These are phyloP conservation scores for Bombyx mandarina DNA, from an alignment of 1,140 invertebrate genomes.

Conservation along the genomic window DNA sequence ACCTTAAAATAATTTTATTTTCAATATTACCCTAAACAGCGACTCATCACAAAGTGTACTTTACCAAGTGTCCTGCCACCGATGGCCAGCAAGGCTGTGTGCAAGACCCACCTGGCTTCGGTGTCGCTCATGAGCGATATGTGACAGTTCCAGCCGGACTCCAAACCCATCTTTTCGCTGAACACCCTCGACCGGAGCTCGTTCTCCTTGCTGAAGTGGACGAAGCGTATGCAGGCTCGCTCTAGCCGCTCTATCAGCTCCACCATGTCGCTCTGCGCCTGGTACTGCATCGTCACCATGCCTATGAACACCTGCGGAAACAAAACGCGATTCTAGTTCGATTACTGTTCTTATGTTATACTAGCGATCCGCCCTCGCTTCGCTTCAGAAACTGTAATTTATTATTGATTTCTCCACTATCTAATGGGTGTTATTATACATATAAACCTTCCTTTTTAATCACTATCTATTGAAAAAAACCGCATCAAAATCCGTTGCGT, in stretches of 20 bases:
- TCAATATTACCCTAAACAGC: no score
- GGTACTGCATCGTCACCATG: conserved; percentile 99
- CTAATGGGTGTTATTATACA: no score
- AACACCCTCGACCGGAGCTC: conserved; percentile 95
- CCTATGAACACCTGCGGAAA: conserved; percentile 88
- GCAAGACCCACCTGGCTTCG: conserved; percentile 25
- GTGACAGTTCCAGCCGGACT: conserved; percentile 99
- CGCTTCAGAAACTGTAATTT: no score
- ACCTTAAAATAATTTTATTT: no score
- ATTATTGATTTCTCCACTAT: no score
- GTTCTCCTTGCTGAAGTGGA: conserved; percentile 99
- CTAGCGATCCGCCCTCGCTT: no score
- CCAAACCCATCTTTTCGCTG: conserved; percentile 98
- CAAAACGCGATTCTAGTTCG: background rate
- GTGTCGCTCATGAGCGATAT: conserved; percentile 89
- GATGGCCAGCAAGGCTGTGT: background rate
- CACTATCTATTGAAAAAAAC: no score
- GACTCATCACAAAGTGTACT: no score
- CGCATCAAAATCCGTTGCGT: no score
- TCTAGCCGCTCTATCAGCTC: conserved; percentile 95
- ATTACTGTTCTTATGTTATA: background rate
- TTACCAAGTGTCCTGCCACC: no score
- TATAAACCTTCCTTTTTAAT: no score
- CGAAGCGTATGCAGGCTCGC: conserved; percentile 95
- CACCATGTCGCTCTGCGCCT: conserved; percentile 94